These are phyloP conservation scores for Euproctis similis DNA, from an alignment of 2,888 invertebrate genomes.

Conservation along the genomic window DNA sequence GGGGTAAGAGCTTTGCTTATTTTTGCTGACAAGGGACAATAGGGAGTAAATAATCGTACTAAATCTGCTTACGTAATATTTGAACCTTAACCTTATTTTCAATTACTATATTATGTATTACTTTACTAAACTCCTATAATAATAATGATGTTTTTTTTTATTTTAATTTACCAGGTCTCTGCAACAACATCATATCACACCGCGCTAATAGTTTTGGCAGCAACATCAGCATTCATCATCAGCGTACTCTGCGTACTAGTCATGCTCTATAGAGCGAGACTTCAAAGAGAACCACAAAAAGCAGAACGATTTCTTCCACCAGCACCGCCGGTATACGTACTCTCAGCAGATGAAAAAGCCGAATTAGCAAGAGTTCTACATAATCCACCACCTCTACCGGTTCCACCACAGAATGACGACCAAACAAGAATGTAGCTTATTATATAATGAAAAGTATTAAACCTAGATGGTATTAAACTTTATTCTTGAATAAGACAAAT, in stretches of 20 bases:
- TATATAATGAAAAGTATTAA: too few relatives aligned
- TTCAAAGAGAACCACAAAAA: slow-evolving; percentile 69
- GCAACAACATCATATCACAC: slow-evolving; percentile 83
- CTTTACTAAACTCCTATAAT: too few relatives aligned
- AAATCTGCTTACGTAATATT: too few relatives aligned
- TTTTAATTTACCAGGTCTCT: slow-evolving; percentile 59
- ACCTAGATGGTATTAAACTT: too few relatives aligned
- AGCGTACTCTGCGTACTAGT: slow-evolving; percentile 84
- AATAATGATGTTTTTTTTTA: too few relatives aligned
- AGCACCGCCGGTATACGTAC: slow-evolving; percentile 81
- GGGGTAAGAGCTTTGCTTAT: too few relatives aligned
- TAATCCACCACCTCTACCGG: slow-evolving; percentile 49
- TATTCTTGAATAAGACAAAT: too few relatives aligned
- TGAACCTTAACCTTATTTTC: too few relatives aligned
- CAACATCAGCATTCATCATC: slow-evolving; percentile 86
- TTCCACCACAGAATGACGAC: slow-evolving; percentile 40
- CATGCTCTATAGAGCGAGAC: slow-evolving; percentile 80
- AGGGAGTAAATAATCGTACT: too few relatives aligned
- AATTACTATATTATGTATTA: too few relatives aligned
- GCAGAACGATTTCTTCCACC: slow-evolving; percentile 78
- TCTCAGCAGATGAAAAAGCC: slow-evolving; percentile 79
- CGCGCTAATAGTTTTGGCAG: slow-evolving; percentile 84
- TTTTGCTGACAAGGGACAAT: too few relatives aligned
- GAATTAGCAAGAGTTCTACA: slow-evolving; percentile 63
- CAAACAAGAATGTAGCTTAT: slow-evolving; percentile 49